These are phyloP conservation scores for Ooceraea biroi DNA, from an alignment of 1,140 invertebrate species.

Conservation along the genomic window DNA sequence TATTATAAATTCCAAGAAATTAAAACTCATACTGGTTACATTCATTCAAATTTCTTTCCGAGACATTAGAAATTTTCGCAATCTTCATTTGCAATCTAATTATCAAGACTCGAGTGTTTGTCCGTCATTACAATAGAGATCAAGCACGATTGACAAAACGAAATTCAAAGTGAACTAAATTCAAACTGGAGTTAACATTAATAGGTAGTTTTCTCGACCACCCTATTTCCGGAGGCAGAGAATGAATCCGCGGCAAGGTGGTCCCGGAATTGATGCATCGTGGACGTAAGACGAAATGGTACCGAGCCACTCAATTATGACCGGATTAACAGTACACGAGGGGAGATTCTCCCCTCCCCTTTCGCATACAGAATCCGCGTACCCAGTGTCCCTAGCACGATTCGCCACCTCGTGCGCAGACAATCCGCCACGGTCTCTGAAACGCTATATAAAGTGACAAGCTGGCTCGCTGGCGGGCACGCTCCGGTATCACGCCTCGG, in stretches of 20 bases:
- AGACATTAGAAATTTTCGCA: too few species aligned
- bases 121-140: too few species aligned
- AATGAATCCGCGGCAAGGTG: conserved; percentile 29
- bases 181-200: background rate
- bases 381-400: conserved; percentile 74
- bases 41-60: too few species aligned
- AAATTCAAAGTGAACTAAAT: too few species aligned
- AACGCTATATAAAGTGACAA: conserved; percentile 84
- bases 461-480: conserved; percentile 36
- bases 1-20: too few species aligned
- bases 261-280: conserved; percentile 62
- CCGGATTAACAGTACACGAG: conserved; percentile 76
- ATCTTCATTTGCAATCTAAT: too few species aligned
- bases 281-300: conserved; percentile 69
- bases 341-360: conserved; percentile 73
- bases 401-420: conserved; percentile 75
- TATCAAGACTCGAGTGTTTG: too few species aligned
- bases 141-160: too few species aligned
- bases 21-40: too few species aligned
- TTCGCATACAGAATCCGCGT: conserved; percentile 68
- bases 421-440: conserved; percentile 77
- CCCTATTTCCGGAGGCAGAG: background rate
- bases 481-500: conserved; percentile 19
- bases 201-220: background rate
- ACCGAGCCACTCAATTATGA: conserved; percentile 76